These are phyloP conservation scores for Rhinoderma darwinii DNA, from an alignment of 2,113 vertebrate genomes.

Conservation along the genomic window DNA sequence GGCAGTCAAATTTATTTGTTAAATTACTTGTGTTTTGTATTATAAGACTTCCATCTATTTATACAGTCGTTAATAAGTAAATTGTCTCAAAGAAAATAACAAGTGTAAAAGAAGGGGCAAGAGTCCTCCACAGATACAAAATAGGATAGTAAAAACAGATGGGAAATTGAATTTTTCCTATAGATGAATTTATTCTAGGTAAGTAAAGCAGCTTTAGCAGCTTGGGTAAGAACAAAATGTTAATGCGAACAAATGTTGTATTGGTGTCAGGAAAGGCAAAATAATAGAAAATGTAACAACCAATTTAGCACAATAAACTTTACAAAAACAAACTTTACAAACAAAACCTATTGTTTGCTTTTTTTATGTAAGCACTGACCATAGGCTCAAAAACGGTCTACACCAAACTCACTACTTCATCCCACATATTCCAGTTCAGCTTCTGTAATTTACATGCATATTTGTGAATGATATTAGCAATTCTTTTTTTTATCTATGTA, in stretches of 20 bases:
- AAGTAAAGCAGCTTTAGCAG: background rate
- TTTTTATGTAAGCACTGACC: too few relatives aligned
- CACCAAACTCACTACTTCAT: too few relatives aligned
- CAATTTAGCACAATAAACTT: background rate
- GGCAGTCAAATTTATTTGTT: background rate
- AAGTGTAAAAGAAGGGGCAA: background rate
- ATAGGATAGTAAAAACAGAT: background rate
- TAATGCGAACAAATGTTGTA: background rate
- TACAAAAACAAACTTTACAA: background rate
- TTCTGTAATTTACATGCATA: too few relatives aligned
- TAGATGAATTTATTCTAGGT: slow-evolving; percentile 7
- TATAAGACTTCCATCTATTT: too few relatives aligned
- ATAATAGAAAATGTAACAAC: background rate
- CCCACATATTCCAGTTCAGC: too few relatives aligned
- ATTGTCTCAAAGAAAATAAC: background rate
- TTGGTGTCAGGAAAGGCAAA: background rate
- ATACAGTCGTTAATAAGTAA: background rate
- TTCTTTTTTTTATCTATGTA: too few relatives aligned
- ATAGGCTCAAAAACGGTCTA: too few relatives aligned
- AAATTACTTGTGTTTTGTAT: background rate
- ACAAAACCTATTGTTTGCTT: too few relatives aligned
- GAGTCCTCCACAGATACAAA: background rate
- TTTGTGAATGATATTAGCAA: too few relatives aligned
- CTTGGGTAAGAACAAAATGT: slow-evolving; percentile 10
- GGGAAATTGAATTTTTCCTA: background rate